Base-by-base conservation (phyloP, 2,888 invertebrate species). In the Phanerotoma sp. region DNA sequence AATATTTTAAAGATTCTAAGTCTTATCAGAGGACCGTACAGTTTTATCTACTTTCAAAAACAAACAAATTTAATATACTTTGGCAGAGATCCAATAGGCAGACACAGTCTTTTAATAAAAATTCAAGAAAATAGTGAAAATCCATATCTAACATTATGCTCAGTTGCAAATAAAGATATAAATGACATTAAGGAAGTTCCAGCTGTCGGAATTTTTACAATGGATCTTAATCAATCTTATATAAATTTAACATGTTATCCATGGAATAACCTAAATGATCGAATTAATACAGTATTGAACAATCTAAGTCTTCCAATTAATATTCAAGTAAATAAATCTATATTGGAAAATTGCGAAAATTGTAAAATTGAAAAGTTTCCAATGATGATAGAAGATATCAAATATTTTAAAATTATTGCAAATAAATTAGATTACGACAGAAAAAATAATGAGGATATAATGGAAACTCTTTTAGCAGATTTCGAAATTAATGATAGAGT, bases 11-110 rank as follows among this genome's bases (percentile, higher is more conserved):
- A 73, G n/a, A 73, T 81, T 40, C 72, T 94, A 41, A 78, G 79
- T 56, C 68, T 68, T 28, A 74, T 94, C 2, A 82, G 87, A 62
- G 96, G 96, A 3, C 96, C 96, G 22, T 95, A 88, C 78, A 86
- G 92, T 53, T 82, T 96, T 56, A 82, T 96, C 62, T 91, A 87
- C 72, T 90, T 84, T 72, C 83, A 88, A 68, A 84, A 82, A 69
- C 46, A 62, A 4, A 76, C 72, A 1, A 77, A 82, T 37, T 72
- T 74, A 11, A 65, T 96, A 35, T 93, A 89, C 81, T 93, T 96
- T 78, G 87, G 88, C 2, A 82, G 96, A 70, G 96, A 97, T 77
- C 81, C 82, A 62, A 85, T 92, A 72, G 96, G 96, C 32, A 81
- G 96, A 63, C 87, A 91, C 69, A 93, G 95, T 74, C 79, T 97